Percentiles rank a stretch among this genome's conserved stretches.
Conservation (phyloP, 2,888 invertebrate genomes). For the Lottia scabra region DNA sequence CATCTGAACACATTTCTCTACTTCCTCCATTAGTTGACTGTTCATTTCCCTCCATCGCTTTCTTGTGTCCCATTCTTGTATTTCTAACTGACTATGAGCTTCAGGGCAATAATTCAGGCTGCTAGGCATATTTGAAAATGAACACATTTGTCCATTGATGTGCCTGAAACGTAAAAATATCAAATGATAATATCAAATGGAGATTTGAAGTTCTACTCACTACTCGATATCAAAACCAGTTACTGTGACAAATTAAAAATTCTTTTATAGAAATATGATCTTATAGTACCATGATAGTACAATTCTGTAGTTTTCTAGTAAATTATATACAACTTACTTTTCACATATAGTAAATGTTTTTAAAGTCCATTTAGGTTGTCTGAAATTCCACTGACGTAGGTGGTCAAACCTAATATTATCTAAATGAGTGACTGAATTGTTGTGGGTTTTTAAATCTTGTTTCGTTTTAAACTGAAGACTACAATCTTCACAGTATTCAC, state of each 20-base stretch:
- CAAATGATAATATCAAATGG: neutral
- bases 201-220: no score
- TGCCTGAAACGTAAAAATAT: neutral
- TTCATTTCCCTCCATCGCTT: slow-evolving; percentile 62
- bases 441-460: slow-evolving; percentile 64
- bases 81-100: slow-evolving; percentile 64
- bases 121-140: slow-evolving; percentile 59
- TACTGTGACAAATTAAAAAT: no score
- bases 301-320: no score
- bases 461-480: slow-evolving; percentile 56
- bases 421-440: slow-evolving; percentile 59
- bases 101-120: slow-evolving; percentile 62
- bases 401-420: slow-evolving; percentile 64
- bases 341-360: neutral
- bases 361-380: slow-evolving; percentile 64
- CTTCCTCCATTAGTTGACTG: neutral
- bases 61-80: slow-evolving; percentile 66
- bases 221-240: neutral
- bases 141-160: slow-evolving; percentile 38
- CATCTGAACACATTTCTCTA: no score
- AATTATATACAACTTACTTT: neutral
- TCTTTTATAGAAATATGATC: no score
- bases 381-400: slow-evolving; percentile 67
- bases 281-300: no score
- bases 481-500: slow-evolving; percentile 61